These are phyloP conservation scores for Erpobdella octoculata DNA, from an alignment of 2,888 invertebrate genomes.

Conservation along the genomic window DNA sequence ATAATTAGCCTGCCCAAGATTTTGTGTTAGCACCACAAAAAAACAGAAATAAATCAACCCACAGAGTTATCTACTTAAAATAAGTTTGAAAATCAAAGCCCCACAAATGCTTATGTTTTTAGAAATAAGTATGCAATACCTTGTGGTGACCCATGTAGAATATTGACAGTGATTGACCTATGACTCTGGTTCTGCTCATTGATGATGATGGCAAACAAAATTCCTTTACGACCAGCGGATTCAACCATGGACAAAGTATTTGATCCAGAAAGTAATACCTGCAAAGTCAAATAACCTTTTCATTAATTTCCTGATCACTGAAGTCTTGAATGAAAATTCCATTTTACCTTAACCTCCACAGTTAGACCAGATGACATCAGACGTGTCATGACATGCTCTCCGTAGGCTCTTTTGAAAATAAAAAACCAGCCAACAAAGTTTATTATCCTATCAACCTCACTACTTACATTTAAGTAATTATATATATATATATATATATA, in stretches of 20 bases:
- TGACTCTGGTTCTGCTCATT: slow-evolving; percentile 77
- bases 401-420: neutral
- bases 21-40: too few species aligned
- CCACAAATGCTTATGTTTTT: too few species aligned
- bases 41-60: too few species aligned
- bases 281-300: too few species aligned
- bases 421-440: neutral
- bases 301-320: too few species aligned
- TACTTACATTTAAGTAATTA: neutral
- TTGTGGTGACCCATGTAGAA: slow-evolving; percentile 74
- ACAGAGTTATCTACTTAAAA: too few species aligned
- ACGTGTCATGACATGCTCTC: neutral
- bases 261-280: neutral
- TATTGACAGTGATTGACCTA: slow-evolving; percentile 77
- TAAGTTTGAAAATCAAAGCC: too few species aligned
- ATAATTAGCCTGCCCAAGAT: too few species aligned
- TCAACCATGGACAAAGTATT: slow-evolving; percentile 56
- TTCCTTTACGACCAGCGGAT: slow-evolving; percentile 78
- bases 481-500: neutral
- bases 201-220: slow-evolving; percentile 78
- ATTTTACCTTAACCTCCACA: neutral
- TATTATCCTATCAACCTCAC: neutral
- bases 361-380: slow-evolving; percentile 6
- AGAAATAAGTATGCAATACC: slow-evolving; percentile 55
- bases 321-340: neutral